Conservation (phyloP, 1,140 invertebrate species). For the Lutraria rhynchaena region DNA sequence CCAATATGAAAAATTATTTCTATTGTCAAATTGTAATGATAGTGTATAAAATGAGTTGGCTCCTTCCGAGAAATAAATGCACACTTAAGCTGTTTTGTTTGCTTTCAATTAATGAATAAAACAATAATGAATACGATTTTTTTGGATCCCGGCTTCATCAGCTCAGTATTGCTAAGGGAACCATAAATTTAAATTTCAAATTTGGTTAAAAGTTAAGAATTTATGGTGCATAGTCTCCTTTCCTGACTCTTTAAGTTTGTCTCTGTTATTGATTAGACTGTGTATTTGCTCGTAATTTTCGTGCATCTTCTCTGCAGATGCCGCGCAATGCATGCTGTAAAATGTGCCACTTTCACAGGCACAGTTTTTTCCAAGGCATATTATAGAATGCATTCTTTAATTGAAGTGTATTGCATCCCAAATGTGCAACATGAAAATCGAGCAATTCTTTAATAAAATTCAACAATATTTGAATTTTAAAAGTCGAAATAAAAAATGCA, state of each 20-base stretch:
- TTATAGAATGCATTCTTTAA: no score
- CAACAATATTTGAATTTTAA: no score
- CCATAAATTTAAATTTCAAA: constrained; percentile 57
- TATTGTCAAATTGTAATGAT: no score
- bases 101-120: constrained; percentile 50
- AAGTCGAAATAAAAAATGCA: no score
- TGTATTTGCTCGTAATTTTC: constrained; percentile 11
- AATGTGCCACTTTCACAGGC: no score
- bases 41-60: constrained; percentile 1
- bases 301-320: constrained; percentile 5
- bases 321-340: no score
- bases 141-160: neutral
- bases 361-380: no score
- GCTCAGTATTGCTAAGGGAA: neutral
- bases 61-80: constrained; percentile 34
- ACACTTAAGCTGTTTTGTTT: constrained; percentile 34
- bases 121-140: constrained; percentile 51
- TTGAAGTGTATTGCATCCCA: no score
- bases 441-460: no score
- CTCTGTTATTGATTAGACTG: constrained; percentile 30
- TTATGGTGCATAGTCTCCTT: constrained; percentile 30
- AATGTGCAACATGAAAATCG: no score
- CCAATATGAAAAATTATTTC: no score
- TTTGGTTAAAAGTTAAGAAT: constrained; percentile 55
- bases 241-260: constrained; percentile 16